A percentile compares a stretch with the other conserved stretches of the same genome.
phyloP scores from a whole-genome alignment of 2,113 vertebrate genomes.

The Mastomys natalensis region DNA sequence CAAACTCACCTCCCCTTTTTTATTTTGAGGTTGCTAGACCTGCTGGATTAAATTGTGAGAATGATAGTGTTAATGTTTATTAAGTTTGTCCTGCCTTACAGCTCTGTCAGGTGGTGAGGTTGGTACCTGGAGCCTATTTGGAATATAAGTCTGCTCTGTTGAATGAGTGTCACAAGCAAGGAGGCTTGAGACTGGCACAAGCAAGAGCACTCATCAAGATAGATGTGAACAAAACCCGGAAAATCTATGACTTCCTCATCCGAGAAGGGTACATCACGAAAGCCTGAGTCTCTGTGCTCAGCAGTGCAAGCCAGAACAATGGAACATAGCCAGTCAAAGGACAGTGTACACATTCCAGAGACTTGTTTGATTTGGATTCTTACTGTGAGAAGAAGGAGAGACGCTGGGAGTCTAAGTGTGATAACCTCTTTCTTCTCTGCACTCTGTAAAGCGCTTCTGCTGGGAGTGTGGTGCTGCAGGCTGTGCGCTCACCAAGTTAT shows the following conservation, averaged over 20 bases:
- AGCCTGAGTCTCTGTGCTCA: constrained; percentile 85
- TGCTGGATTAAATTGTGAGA: constrained; percentile 64
- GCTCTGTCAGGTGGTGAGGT: constrained; percentile 98
- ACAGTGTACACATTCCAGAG: constrained; percentile 52
- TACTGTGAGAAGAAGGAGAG: constrained; percentile 66
- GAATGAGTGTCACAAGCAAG: constrained; percentile 97
- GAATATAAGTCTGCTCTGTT: constrained; percentile 98
- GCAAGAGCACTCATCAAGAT: constrained; percentile 99
- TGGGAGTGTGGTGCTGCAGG: constrained; percentile 69
- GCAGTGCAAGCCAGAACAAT: constrained; percentile 63
- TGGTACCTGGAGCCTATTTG: constrained; percentile 98
- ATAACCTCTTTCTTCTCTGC: constrained; percentile 69
- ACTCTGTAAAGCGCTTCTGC: constrained; percentile 64
- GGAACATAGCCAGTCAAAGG: constrained; percentile 75
- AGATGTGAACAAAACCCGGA: constrained; percentile 99
- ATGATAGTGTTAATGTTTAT: constrained; percentile 73
- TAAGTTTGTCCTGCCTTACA: constrained; percentile 86
- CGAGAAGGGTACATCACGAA: constrained; percentile 98
- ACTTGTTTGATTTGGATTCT: constrained; percentile 57
- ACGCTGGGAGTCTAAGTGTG: constrained; percentile 72
- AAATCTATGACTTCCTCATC: constrained; percentile 99
- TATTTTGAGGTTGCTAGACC: constrained; percentile 59
- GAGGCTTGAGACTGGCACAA: constrained; percentile 96
- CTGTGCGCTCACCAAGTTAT: constrained; percentile 64
- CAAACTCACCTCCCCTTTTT: background rate